Evolutionary conservation across 1,140 invertebrate species (phyloP), one percentile per base, ranked within the genome.

Genomic region (Nebria ingens): DNA sequence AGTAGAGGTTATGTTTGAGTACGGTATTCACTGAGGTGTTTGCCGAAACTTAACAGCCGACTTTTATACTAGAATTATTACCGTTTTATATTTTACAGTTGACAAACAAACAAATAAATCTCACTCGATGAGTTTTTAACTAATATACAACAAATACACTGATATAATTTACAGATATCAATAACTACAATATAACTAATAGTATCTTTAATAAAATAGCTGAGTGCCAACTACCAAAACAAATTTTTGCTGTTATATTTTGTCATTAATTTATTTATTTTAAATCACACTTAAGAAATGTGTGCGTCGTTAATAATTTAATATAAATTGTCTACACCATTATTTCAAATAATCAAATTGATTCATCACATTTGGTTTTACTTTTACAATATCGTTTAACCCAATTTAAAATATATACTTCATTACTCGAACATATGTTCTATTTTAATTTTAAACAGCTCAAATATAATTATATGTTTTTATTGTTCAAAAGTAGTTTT

Each of bases 51-150:
- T 12, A 45, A 29, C 25, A 13, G 25, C 21, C 54, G 42, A 56
- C 19, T 38, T 56, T 56, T 56, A 56, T 56, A 56, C 23, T 45
- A 45, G 40, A 45, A 45, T 45, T 45, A 45, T 45, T 45, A 45
- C 40, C 40, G 15, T 45, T 45, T 45, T 45, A 45, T 45, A 45
- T 45, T 9, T 45, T 45, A 45, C 40, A 45, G 40, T 45, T 45
- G 6, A 45, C 40, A 45, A 34, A 45, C 15, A 45, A 12, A n/a
- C n/a, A n/a, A n/a, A n/a, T n/a, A n/a, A 45, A 45, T 17, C 40
- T 45, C 40, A 17, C 15, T 45, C 3, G n/a, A 34, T 34, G 25
- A 34, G n/a, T 6, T 34, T 34, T 9, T 34, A 34, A n/a, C n/a
- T n/a, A n/a, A n/a, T 17, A 11, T 12, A 45, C 40, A 45, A 45